phyloP scores from a whole-genome alignment of 2,113 vertebrate genomes.

The Equus przewalskii region DNA sequence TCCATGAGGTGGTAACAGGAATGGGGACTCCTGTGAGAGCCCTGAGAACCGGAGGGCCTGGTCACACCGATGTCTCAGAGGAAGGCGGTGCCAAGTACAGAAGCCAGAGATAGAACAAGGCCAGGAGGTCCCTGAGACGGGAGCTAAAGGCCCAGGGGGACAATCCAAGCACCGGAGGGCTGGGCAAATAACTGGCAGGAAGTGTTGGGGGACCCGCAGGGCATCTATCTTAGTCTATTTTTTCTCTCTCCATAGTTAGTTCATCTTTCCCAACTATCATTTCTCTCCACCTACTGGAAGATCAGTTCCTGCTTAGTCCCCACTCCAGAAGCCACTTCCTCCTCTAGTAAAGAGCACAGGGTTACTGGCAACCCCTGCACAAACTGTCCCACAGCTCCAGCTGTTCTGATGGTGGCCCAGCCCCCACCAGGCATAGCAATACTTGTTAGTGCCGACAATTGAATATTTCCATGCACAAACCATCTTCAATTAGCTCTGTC shows the following conservation, averaged over 20 bases:
- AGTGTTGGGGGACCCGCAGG: rapidly evolving
- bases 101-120: neutral
- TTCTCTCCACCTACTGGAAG: neutral
- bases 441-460: rapidly evolving
- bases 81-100: neutral
- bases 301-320: neutral
- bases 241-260: too few species aligned
- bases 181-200: rapidly evolving
- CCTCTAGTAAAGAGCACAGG: neutral
- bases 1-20: neutral
- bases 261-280: neutral
- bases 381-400: neutral
- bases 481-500: neutral
- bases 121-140: neutral
- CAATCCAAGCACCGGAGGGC: rapidly evolving
- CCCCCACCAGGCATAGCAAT: rapidly evolving
- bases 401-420: neutral
- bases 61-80: neutral
- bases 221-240: rapidly evolving
- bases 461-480: neutral
- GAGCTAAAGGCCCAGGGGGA: neutral
- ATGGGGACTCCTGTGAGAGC: rapidly evolving
- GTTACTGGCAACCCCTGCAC: neutral
- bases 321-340: neutral
- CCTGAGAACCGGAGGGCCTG: neutral